Conservation (phyloP, 2,888 invertebrate species). For the Aspidapion aeneum region DNA sequence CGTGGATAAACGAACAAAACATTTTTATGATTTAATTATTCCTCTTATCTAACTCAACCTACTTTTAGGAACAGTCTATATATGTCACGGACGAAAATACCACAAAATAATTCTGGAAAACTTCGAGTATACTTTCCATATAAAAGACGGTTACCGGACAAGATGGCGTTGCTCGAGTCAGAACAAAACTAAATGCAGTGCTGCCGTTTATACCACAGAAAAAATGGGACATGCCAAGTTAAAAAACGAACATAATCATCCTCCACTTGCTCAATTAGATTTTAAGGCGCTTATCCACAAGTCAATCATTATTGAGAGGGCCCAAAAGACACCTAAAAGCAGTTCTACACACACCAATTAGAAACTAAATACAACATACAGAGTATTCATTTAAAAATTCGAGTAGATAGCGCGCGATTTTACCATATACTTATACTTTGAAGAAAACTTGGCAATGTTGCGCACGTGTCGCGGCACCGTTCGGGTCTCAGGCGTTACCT, state of each 20-base stretch:
- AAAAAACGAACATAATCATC: conserved; percentile 32
- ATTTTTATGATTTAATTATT: too few species aligned
- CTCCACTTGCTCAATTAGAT: conserved; percentile 2
- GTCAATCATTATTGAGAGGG: neutral
- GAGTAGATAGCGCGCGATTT: too few species aligned
- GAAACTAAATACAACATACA: too few species aligned
- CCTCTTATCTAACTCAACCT: neutral
- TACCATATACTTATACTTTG: too few species aligned
- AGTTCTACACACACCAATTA: too few species aligned
- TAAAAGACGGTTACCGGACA: conserved; percentile 24
- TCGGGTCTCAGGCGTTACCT: too few species aligned
- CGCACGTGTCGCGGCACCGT: too few species aligned
- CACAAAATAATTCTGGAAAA: conserved; percentile 28
- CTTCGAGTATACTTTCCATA: conserved; percentile 28
- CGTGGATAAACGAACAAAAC: too few species aligned
- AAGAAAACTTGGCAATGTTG: too few species aligned
- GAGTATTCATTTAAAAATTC: too few species aligned
- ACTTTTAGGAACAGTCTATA: conserved; percentile 25
- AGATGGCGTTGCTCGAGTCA: conserved; percentile 31
- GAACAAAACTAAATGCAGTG: conserved; percentile 28
- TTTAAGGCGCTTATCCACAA: neutral
- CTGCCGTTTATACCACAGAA: conserved; percentile 27
- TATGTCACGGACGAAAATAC: conserved; percentile 26
- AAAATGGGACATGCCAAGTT: conserved; percentile 26
- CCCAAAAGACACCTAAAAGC: neutral